phyloP scores from a whole-genome alignment of 2,113 vertebrate species.

The Barnardius zonarius region DNA sequence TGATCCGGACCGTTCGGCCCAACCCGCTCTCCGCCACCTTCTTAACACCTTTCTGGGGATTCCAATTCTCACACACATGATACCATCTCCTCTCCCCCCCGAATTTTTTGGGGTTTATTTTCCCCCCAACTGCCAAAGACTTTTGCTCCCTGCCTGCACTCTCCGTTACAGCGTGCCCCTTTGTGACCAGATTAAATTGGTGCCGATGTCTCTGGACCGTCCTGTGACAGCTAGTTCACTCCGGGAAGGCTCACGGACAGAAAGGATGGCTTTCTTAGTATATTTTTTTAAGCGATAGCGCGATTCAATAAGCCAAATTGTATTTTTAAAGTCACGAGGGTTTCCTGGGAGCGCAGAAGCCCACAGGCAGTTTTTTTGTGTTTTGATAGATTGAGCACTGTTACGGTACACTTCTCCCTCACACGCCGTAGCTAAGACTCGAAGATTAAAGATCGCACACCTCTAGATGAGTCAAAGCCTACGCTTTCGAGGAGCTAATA shows the following conservation, averaged over 20 bases:
- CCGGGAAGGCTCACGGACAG: not conserved
- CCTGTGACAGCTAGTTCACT: not conserved
- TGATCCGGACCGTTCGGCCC: not conserved
- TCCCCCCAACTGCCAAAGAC: not conserved
- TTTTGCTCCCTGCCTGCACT: not conserved
- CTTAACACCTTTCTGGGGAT: not conserved
- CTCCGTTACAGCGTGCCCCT: too few species aligned
- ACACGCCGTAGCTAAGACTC: not conserved
- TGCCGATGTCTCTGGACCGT: too few species aligned
- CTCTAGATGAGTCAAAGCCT: slow-evolving; percentile 19
- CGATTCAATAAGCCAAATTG: not conserved
- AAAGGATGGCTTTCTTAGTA: not conserved
- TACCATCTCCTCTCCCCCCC: not conserved
- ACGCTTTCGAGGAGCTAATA: not conserved
- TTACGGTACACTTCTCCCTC: slow-evolving; percentile 10
- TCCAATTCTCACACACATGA: not conserved
- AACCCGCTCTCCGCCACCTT: rapidly evolving
- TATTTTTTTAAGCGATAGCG: not conserved
- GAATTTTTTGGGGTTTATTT: not conserved
- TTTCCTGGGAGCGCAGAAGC: not conserved
- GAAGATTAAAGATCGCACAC: slow-evolving; percentile 33
- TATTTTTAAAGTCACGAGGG: not conserved
- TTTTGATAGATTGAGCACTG: slow-evolving; percentile 16
- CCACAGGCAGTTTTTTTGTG: slow-evolving; percentile 5
- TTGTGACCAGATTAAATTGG: not conserved